A percentile compares a stretch with the other conserved stretches of the same genome.
Evolutionary conservation across 2,797 vertebrate species (phyloP).

Genomic region (Anguilla pacifica): DNA sequence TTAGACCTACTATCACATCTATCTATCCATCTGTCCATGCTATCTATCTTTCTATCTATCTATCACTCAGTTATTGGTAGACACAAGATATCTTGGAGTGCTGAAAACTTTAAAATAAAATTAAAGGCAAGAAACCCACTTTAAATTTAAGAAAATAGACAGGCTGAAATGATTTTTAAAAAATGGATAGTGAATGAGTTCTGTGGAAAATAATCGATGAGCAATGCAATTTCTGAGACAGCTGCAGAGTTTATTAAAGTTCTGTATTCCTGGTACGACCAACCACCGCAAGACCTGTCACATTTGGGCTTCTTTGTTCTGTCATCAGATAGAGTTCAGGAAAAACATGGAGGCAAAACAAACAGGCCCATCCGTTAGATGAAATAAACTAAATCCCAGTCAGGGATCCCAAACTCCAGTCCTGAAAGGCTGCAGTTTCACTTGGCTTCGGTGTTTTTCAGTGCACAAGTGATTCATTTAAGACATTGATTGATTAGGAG

Average conservation of each 20-base stretch:
- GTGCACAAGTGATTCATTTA: background rate
- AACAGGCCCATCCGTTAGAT: background rate
- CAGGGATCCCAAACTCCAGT: background rate
- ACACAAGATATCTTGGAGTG: too few species aligned
- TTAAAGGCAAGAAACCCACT: too few species aligned
- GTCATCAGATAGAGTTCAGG: background rate
- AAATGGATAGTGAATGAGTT: background rate
- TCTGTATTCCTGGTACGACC: background rate
- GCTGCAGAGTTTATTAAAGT: background rate
- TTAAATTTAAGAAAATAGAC: too few species aligned
- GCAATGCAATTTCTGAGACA: background rate
- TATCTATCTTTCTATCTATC: too few species aligned
- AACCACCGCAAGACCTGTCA: background rate
- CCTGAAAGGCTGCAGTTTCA: background rate
- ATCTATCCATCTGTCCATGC: too few species aligned
- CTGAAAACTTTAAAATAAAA: too few species aligned
- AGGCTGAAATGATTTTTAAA: background rate
- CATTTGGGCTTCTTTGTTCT: background rate
- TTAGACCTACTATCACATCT: too few species aligned
- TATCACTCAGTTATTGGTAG: too few species aligned
- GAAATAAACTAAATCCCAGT: background rate
- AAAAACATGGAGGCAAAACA: background rate
- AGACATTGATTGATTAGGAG: too few species aligned
- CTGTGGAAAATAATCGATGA: background rate
- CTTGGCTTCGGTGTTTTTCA: background rate